These are phyloP conservation scores for Strigamia transsilvanica DNA, from an alignment of 2,888 invertebrate species.

Conservation along the genomic window DNA sequence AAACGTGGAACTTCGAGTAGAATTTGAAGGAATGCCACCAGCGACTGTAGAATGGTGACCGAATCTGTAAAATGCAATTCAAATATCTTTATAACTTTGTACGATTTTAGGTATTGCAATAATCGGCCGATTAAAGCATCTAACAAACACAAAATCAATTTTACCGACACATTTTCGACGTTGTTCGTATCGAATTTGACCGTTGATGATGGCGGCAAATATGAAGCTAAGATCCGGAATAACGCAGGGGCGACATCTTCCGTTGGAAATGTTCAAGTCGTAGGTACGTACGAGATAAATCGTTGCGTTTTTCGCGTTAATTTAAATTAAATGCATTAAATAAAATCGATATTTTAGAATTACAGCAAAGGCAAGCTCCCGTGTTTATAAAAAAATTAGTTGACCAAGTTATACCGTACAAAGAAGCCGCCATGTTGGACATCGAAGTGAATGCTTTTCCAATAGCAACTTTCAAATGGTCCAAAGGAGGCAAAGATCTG, in stretches of 20 bases:
- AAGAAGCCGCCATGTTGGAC: constrained; percentile 80
- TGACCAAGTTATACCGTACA: constrained; percentile 25
- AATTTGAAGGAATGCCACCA: constrained; percentile 58
- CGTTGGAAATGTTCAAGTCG: constrained; percentile 57
- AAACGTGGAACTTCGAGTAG: constrained; percentile 58
- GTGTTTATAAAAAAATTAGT: constrained; percentile 50
- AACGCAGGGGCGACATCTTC: constrained; percentile 72
- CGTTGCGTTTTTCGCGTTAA: background rate
- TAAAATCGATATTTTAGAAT: constrained; percentile 31
- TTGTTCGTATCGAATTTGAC: background rate
- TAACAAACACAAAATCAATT: constrained; percentile 52
- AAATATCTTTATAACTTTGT: background rate
- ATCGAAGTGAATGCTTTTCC: constrained; percentile 79
- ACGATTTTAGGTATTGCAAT: constrained; percentile 5
- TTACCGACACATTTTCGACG: background rate
- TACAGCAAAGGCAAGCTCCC: constrained; percentile 38
- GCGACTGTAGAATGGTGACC: constrained; percentile 51
- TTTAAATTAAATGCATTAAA: background rate
- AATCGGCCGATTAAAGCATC: constrained; percentile 52
- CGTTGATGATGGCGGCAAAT: constrained; percentile 79
- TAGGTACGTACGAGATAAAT: constrained; percentile 55
- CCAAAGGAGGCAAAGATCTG: constrained; percentile 77
- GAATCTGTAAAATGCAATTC: background rate
- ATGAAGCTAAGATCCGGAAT: constrained; percentile 84
- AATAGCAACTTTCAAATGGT: constrained; percentile 87